Base-by-base conservation (phyloP, 2,113 vertebrate genomes). In the Phylloscopus whistleri region DNA sequence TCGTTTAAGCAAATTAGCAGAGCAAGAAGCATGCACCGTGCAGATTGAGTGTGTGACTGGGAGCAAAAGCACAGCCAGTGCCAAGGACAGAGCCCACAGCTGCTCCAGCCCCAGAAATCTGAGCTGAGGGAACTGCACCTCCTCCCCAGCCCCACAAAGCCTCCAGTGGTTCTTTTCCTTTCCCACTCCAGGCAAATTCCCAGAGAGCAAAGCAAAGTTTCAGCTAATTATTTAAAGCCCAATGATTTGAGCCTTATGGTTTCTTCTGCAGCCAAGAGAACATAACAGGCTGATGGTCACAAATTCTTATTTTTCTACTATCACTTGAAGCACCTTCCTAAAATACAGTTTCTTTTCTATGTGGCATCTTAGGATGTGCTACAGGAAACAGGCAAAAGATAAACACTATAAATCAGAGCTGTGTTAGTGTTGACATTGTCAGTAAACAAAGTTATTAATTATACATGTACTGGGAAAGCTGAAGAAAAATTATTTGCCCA, bases 371-470 rank as follows among this genome's bases (percentile, higher is more conserved):
- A 39, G 14, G 28, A 28, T 35, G 66, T 69, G 39, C 77, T 75
- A 75, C 28, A 78, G 28, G 28, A 90, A 63, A 76, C 7, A 60
- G 64, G 55, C 64, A 56, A 56, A 78, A 73, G 75, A 85, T 17
- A 79, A 89, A 75, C 13, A 31, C 51, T 35, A 33, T 76, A 82
- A 87, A 58, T 87, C 81, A 90, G 58, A 85, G 35, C 46, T 80
- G 1, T 7, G 51, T 48, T 90, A 74, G 16, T 55, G 46, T 7
- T 90, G 78, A 70, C 46, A 43, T 7, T 76, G 70, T 33, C 62
- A 69, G 62, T 56, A 94, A 93, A 87, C 51, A 69, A 84, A 93
- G 82, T 74, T 66, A 91, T 90, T 91, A 91, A 95, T 94, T 94
- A 80, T 46, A 74, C 19, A 84, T 48, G 35, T 53, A 43, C 51